Evolutionary conservation across 2,113 vertebrate species (phyloP), one percentile per base, ranked within the genome.

Genomic region (Tragulus kanchil): DNA sequence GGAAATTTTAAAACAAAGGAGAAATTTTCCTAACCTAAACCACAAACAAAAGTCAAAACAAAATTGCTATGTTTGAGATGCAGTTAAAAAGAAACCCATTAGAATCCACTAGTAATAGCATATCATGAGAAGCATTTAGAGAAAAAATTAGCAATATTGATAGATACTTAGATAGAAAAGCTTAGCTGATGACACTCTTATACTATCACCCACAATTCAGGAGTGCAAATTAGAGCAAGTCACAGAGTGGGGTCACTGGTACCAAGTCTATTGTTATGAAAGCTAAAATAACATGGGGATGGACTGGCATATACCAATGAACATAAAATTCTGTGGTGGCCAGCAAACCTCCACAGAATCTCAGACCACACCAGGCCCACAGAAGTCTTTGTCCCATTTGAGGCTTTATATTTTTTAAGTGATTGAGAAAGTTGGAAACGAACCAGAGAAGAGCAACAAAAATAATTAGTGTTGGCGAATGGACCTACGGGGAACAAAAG

Each of bases 391-490:
- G 95, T 95, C 95, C 86, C 67, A 73, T 95, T 95, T 95, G 86
- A 59, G 75, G 42, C 21, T 95, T 59, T 97, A 10, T 92, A 91
- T 95, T 97, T 96, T 94, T 95, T 93, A 98, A 97, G 96, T 97
- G 93, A 97, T 95, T 95, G 95, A 69, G 64, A 95, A 94, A 92
- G 56, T 78, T 97, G 97, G 96, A 97, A 98, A 93, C 75, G 94
- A 88, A 91, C 94, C 93, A 97, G 85, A 91, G 94, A 97, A 97
- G 93, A 97, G 56, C 87, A 95, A 97, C 64, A 95, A 75, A 92
- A 98, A 97, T 79, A 56, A 98, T 98, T 98, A 97, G 92, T 86
- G 67, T 90, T 97, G 90, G 23, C 97, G 96, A 97, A 93, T 65
- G 84, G 62, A 97, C 28, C 77, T 85, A 48, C 23, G 25, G 85